phyloP scores from a whole-genome alignment of 2,113 vertebrate genomes.

The Callipepla californica region DNA sequence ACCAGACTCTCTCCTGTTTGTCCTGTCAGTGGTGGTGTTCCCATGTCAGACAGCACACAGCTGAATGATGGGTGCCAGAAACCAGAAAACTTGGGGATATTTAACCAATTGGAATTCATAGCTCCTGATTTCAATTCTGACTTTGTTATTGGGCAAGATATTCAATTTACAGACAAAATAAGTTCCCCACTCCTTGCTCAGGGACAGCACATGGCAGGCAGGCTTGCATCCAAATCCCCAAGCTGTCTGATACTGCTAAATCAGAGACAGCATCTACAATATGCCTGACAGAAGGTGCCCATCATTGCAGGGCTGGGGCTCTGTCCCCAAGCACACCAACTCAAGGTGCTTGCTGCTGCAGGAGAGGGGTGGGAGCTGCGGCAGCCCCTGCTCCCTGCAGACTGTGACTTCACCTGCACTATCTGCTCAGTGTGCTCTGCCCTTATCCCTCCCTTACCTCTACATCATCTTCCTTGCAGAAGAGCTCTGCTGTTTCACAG shows the following conservation, averaged over 20 bases:
- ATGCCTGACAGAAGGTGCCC: not conserved
- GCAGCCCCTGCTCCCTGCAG: not conserved
- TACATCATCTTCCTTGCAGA: not conserved
- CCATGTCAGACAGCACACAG: not conserved
- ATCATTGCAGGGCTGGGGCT: accelerated
- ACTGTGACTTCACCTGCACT: accelerated
- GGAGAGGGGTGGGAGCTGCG: not conserved
- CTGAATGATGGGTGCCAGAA: not conserved
- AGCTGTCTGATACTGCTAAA: not conserved
- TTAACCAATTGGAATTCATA: not conserved
- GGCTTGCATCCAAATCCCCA: not conserved
- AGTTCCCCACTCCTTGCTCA: not conserved
- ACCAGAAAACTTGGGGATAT: not conserved
- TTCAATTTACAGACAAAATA: slow-evolving; percentile 1
- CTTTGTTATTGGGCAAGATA: not conserved
- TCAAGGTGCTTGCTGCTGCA: not conserved
- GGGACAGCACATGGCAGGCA: not conserved
- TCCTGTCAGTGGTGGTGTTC: accelerated
- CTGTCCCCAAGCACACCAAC: accelerated
- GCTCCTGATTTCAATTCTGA: slow-evolving; percentile 9
- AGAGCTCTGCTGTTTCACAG: not conserved
- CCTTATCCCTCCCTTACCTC: not conserved
- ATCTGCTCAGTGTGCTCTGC: not conserved
- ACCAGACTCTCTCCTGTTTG: not conserved
- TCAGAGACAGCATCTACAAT: not conserved